Conservation (phyloP, 2,888 invertebrate species). For the Nasonovia ribisnigri region DNA sequence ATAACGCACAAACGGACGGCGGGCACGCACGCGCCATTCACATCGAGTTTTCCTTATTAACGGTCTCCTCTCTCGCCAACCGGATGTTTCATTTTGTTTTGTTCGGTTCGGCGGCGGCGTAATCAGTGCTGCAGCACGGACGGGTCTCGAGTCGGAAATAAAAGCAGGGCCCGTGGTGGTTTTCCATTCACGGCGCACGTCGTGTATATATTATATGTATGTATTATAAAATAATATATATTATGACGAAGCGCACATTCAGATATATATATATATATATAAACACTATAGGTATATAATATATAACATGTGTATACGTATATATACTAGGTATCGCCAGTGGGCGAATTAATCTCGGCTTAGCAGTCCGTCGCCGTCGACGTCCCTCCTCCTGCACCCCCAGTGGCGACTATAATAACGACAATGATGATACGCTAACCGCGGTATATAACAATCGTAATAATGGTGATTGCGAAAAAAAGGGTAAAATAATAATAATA, state of each 20-base stretch:
- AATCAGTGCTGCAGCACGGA: background rate
- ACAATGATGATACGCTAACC: background rate
- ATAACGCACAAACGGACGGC: background rate
- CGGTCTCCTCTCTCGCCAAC: background rate
- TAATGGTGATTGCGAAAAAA: background rate
- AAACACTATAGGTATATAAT: too few relatives aligned
- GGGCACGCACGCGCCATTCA: background rate
- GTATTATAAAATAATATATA: background rate
- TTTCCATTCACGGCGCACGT: background rate
- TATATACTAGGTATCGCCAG: background rate
- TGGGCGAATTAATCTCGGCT: slow-evolving; percentile 33
- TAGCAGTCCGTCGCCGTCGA: background rate
- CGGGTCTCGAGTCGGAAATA: background rate
- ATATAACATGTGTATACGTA: background rate
- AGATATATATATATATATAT: too few relatives aligned
- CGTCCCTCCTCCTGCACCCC: background rate
- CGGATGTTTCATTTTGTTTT: slow-evolving; percentile 38
- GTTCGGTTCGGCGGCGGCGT: background rate
- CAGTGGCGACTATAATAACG: too few relatives aligned
- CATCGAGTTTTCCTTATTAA: slow-evolving; percentile 35
- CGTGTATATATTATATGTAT: background rate
- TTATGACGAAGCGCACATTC: background rate
- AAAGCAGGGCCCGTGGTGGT: background rate
- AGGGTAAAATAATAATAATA: background rate
- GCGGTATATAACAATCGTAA: background rate